Evolutionary conservation across 2,797 vertebrate species (phyloP).

Genomic region (Melanotaenia parkinsoni): DNA sequence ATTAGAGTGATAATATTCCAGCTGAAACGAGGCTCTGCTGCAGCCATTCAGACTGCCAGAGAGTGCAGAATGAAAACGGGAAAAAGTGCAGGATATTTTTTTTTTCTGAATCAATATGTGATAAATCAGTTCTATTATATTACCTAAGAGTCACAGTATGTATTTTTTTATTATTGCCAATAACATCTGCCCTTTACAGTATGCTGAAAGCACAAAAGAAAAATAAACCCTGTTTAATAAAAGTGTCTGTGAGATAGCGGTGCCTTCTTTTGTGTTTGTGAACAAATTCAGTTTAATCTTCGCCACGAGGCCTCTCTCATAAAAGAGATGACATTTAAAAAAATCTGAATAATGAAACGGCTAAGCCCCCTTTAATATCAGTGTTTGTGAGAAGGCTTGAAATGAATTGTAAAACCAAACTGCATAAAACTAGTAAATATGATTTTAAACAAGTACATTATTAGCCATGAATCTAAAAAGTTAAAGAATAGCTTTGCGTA

Average conservation of each 20-base stretch:
- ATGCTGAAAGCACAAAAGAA: conserved; percentile 30
- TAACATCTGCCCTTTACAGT: conserved; percentile 35
- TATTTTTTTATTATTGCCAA: conserved; percentile 57
- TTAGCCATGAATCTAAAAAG: not conserved
- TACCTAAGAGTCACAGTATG: conserved; percentile 34
- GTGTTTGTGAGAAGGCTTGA: conserved; percentile 7
- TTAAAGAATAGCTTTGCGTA: no score
- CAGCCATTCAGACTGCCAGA: conserved; percentile 30
- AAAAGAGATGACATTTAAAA: conserved; percentile 29
- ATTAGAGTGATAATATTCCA: conserved; percentile 70
- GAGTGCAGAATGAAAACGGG: conserved; percentile 5
- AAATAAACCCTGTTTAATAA: conserved; percentile 52
- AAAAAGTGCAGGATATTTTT: not conserved
- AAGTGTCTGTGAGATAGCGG: conserved; percentile 47
- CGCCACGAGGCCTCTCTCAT: conserved; percentile 7
- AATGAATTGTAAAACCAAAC: conserved; percentile 8
- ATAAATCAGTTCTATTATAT: conserved; percentile 45
- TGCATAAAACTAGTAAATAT: not conserved
- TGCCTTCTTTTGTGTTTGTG: conserved; percentile 22
- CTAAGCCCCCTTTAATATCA: not conserved
- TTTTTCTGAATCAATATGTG: conserved; percentile 47
- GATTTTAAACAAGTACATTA: not conserved
- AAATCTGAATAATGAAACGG: conserved; percentile 11
- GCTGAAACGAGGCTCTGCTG: conserved; percentile 59
- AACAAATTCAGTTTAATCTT: conserved; percentile 35